A percentile compares a stretch with the other conserved stretches of the same genome.
Evolutionary conservation across 2,113 vertebrate species (phyloP).

Genomic region (Zapus hudsonius): DNA sequence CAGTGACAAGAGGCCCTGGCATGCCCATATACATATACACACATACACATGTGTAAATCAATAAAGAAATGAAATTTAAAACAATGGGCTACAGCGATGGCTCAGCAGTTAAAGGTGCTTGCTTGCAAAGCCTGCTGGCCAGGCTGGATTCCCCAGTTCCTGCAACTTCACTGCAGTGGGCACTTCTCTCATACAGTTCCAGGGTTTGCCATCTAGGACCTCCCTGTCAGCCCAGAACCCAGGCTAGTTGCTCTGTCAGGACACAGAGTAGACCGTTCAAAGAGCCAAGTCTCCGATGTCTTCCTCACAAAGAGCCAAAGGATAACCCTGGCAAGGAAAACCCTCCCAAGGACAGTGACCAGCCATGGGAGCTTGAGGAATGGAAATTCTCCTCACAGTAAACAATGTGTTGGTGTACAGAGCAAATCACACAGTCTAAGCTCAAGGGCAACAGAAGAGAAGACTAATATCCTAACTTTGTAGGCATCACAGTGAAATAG

Average conservation of each 20-base stretch:
- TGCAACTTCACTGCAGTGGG: accelerated
- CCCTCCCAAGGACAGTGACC: too few relatives aligned
- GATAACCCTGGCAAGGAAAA: not conserved
- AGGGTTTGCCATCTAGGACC: too few relatives aligned
- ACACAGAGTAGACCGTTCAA: too few relatives aligned
- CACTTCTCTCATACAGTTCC: not conserved
- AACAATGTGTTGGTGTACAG: not conserved
- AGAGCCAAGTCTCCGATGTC: not conserved
- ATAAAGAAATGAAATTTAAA: too few relatives aligned
- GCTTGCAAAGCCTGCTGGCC: too few relatives aligned
- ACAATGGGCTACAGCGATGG: too few relatives aligned
- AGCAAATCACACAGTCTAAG: not conserved
- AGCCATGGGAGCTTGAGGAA: not conserved
- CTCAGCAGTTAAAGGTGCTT: too few relatives aligned
- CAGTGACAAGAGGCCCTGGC: too few relatives aligned
- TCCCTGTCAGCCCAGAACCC: too few relatives aligned
- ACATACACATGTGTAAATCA: too few relatives aligned
- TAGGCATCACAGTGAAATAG: not conserved
- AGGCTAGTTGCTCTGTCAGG: not conserved
- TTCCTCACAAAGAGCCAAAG: not conserved
- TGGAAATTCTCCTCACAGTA: not conserved
- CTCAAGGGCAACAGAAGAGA: not conserved
- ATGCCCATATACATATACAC: too few relatives aligned
- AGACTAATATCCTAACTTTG: not conserved
- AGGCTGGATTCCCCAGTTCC: too few relatives aligned